Conservation (phyloP, 1,140 invertebrate species). For the Drosophila rhopaloa region DNA sequence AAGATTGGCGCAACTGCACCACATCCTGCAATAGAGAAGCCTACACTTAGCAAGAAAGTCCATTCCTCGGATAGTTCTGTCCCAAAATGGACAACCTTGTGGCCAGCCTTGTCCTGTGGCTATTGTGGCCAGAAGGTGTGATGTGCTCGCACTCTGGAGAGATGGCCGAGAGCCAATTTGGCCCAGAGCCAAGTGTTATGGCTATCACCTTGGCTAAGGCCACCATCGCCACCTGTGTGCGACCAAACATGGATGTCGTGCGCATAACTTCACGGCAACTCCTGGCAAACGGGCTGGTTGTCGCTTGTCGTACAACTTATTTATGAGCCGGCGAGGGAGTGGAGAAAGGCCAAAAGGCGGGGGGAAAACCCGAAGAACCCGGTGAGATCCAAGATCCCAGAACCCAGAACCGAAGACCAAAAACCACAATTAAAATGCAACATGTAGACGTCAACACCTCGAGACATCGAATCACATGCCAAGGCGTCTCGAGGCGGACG, state of each 20-base stretch:
- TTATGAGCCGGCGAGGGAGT: constrained; percentile 54
- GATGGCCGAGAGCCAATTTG: constrained; percentile 33
- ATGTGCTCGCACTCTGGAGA: constrained; percentile 24
- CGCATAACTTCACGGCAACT: constrained; percentile 76
- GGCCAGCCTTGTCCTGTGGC: constrained; percentile 29
- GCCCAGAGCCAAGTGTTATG: constrained; percentile 37
- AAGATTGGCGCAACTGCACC: not conserved
- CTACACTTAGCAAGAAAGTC: constrained; percentile 14
- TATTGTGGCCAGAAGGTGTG: constrained; percentile 23
- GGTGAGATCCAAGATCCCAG: constrained; percentile 11
- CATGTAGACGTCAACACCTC: constrained; percentile 79
- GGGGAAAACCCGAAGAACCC: constrained; percentile 27
- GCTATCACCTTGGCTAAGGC: constrained; percentile 71
- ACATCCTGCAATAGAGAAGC: constrained; percentile 30
- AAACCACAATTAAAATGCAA: constrained; percentile 79
- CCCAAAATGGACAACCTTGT: constrained; percentile 48
- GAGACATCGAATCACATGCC: constrained; percentile 67
- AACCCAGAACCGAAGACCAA: constrained; percentile 25
- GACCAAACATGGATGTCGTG: constrained; percentile 70
- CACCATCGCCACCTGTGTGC: constrained; percentile 59
- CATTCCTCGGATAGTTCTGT: constrained; percentile 17
- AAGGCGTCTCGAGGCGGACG: constrained; percentile 79
- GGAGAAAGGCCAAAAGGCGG: constrained; percentile 3
- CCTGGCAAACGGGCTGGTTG: constrained; percentile 45
- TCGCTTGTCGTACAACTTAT: constrained; percentile 78